Conservation (phyloP, 1,140 invertebrate species). For the Heliothis subflexa region DNA sequence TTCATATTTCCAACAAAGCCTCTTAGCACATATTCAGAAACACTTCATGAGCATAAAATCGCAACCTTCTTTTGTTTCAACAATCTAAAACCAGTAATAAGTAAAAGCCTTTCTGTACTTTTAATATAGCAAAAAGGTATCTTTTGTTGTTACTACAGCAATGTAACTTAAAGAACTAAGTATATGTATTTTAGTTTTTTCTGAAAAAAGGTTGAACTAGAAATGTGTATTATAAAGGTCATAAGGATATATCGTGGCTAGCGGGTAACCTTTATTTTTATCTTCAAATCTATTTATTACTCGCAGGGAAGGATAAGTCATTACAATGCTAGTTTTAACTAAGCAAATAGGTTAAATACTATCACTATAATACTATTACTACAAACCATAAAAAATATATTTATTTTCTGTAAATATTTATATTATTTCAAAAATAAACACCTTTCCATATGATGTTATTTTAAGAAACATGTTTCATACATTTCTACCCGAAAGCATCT, state of each 20-base stretch:
- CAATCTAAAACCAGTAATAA: neutral
- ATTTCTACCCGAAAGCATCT: no score
- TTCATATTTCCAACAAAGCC: no score
- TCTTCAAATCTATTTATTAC: slow-evolving; percentile 10
- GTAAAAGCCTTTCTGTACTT: slow-evolving; percentile 14
- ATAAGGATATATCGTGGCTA: neutral
- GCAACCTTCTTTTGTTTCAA: neutral
- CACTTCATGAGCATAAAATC: neutral
- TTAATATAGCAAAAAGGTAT: slow-evolving; percentile 30
- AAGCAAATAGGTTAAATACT: no score
- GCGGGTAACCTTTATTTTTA: slow-evolving; percentile 9
- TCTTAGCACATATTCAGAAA: neutral
- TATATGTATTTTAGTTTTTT: slow-evolving; percentile 22
- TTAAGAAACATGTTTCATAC: no score
- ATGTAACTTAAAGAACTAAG: slow-evolving; percentile 16
- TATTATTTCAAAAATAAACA: no score
- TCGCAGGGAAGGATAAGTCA: neutral
- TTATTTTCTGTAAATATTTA: no score
- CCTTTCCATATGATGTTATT: no score
- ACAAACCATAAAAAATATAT: no score
- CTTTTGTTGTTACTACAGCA: slow-evolving; percentile 21
- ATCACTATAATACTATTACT: no score
- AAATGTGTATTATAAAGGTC: slow-evolving; percentile 9
- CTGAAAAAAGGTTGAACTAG: slow-evolving; percentile 6
- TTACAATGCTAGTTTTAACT: neutral